A percentile compares a stretch with the other conserved stretches of the same genome.
These are phyloP conservation scores for Hirtodrosophila alboralis DNA, from an alignment of 2,888 invertebrate genomes.

Conservation along the genomic window DNA sequence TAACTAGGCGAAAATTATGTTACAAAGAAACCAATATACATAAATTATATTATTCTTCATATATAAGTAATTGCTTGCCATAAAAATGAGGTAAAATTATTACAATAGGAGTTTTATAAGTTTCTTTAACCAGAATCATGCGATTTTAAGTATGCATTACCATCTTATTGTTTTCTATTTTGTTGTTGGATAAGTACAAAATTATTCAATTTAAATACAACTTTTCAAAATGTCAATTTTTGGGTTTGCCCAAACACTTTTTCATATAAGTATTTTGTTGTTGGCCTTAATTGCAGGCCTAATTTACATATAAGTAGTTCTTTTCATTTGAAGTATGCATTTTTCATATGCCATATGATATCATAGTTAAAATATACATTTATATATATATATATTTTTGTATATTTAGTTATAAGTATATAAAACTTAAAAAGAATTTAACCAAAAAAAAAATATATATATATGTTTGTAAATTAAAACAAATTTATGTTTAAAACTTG, in stretches of 20 bases:
- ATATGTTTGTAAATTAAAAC: slow-evolving; percentile 59
- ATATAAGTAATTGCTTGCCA: slow-evolving; percentile 26
- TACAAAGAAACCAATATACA: slow-evolving; percentile 16
- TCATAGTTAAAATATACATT: slow-evolving; percentile 64
- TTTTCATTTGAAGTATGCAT: slow-evolving; percentile 34
- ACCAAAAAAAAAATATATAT: slow-evolving; percentile 66
- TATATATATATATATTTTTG: slow-evolving; percentile 48
- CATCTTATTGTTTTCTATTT: slow-evolving; percentile 16
- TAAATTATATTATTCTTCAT: slow-evolving; percentile 17
- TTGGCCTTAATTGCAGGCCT: slow-evolving; percentile 43
- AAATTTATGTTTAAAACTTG: slow-evolving; percentile 62
- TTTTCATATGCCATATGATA: slow-evolving; percentile 42
- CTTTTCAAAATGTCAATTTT: slow-evolving; percentile 55
- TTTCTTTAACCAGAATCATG: no score
- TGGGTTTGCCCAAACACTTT: slow-evolving; percentile 20
- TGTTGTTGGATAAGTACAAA: slow-evolving; percentile 44
- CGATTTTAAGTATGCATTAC: slow-evolving; percentile 29
- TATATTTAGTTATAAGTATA: slow-evolving; percentile 52
- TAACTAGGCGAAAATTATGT: slow-evolving; percentile 3
- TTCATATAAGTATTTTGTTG: slow-evolving; percentile 10
- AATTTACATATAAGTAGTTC: slow-evolving; percentile 50
- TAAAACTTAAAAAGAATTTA: slow-evolving; percentile 74
- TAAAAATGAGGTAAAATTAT: slow-evolving; percentile 17
- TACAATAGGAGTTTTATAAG: neutral
- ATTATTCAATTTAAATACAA: slow-evolving; percentile 38